Evolutionary conservation across 2,113 vertebrate species (phyloP).

Genomic region (Anarrhichthys ocellatus): DNA sequence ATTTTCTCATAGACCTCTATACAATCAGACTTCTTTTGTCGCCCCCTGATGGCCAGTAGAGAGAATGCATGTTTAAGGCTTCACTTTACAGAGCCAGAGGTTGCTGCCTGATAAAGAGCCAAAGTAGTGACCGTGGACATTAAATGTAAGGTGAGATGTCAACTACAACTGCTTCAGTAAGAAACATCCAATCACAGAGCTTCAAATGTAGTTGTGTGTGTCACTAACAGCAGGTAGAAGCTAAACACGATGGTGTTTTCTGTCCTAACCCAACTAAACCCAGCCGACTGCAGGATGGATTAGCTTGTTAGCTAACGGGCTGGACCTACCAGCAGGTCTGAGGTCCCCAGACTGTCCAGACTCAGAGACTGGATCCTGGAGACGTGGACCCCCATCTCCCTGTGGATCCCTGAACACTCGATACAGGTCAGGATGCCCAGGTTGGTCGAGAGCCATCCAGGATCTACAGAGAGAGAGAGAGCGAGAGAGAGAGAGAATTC

Average conservation of each 20-base stretch:
- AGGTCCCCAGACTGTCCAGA: slow-evolving; percentile 73
- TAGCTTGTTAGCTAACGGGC: not conserved
- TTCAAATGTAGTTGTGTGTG: not conserved
- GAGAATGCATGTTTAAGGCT: not conserved
- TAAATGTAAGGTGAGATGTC: not conserved
- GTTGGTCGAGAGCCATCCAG: slow-evolving; percentile 74
- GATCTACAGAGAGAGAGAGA: slow-evolving; percentile 46
- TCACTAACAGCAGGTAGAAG: no score
- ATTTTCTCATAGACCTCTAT: no score
- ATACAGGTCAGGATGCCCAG: slow-evolving; percentile 74
- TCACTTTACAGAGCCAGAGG: no score
- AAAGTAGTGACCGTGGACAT: not conserved
- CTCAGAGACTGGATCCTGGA: slow-evolving; percentile 74
- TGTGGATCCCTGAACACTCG: slow-evolving; percentile 76
- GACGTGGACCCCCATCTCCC: slow-evolving; percentile 75
- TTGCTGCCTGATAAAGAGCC: not conserved
- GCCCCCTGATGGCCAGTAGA: not conserved
- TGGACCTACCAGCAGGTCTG: slow-evolving; percentile 67
- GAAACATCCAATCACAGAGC: not conserved
- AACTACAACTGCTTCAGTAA: not conserved
- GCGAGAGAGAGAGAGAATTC: slow-evolving; percentile 4
- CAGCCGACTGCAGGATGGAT: not conserved
- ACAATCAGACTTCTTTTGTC: not conserved
- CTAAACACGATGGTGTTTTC: not conserved
- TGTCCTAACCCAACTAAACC: not conserved